These are phyloP conservation scores for Potorous gilbertii DNA, from an alignment of 2,797 vertebrate species.

Conservation along the genomic window DNA sequence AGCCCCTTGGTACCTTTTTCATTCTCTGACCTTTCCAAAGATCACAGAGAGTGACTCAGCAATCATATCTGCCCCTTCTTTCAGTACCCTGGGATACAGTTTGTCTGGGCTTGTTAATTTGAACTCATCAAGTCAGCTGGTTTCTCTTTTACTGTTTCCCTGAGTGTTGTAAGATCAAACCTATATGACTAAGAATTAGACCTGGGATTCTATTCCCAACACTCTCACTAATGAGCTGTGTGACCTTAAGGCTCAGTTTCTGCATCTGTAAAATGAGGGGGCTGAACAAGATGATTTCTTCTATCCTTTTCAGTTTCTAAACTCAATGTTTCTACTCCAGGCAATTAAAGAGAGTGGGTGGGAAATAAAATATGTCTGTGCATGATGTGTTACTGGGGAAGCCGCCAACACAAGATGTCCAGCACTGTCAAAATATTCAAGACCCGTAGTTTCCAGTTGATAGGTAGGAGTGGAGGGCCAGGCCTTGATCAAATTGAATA, in stretches of 20 bases:
- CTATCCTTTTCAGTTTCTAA: slow-evolving; percentile 41
- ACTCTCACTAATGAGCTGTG: slow-evolving; percentile 22
- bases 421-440: slow-evolving; percentile 6
- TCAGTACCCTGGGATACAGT: neutral
- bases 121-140: neutral
- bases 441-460: neutral
- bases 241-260: slow-evolving; percentile 32
- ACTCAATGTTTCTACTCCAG: slow-evolving; percentile 17
- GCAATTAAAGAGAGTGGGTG: slow-evolving; percentile 21
- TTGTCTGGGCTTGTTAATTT: neutral
- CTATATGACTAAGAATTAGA: neutral
- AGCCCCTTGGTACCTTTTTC: neutral
- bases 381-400: neutral
- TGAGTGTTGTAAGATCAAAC: neutral
- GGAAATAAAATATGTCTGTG: neutral
- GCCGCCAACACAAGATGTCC: neutral
- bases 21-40: neutral
- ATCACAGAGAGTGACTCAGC: neutral
- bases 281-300: neutral
- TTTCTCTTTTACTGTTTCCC: neutral
- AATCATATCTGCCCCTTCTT: neutral
- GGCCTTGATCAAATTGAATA: neutral
- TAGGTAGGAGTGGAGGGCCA: neutral
- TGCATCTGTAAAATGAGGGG: neutral
- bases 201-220: neutral